phyloP scores from a whole-genome alignment of 2,888 invertebrate genomes.

The Rhogogaster chlorosoma region DNA sequence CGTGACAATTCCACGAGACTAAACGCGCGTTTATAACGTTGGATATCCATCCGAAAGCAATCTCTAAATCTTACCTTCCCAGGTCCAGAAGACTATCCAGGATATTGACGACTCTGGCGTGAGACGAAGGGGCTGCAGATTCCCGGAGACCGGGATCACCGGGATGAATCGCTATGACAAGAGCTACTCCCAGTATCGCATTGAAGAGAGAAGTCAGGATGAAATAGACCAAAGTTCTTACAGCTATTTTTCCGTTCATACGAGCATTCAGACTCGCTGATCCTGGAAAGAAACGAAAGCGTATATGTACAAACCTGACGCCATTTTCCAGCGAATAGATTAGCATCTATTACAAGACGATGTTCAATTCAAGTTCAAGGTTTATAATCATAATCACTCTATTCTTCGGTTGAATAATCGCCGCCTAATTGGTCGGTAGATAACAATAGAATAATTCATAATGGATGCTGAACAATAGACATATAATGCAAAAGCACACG shows the following conservation, averaged over 20 bases:
- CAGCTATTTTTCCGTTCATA: slow-evolving; percentile 91
- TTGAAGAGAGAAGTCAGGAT: slow-evolving; percentile 90
- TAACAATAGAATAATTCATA: background rate
- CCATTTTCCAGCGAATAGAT: background rate
- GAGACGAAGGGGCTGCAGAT: slow-evolving; percentile 76
- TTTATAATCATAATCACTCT: background rate
- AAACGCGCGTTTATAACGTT: background rate
- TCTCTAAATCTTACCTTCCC: slow-evolving; percentile 83
- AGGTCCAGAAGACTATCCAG: slow-evolving; percentile 94
- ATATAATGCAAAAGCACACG: background rate
- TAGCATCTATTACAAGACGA: background rate
- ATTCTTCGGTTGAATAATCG: background rate
- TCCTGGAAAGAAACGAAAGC: slow-evolving; percentile 78
- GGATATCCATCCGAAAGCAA: background rate
- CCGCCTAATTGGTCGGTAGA: background rate
- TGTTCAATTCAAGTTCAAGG: background rate
- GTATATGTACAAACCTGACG: background rate
- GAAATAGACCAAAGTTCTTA: slow-evolving; percentile 90
- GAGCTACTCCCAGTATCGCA: slow-evolving; percentile 87
- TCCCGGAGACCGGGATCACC: slow-evolving; percentile 86
- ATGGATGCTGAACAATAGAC: background rate
- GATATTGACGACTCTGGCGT: slow-evolving; percentile 84
- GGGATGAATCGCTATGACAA: slow-evolving; percentile 88
- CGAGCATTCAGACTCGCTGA: slow-evolving; percentile 92
- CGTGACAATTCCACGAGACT: background rate